Conservation (phyloP, 2,888 invertebrate species). For the Brenthis ino region DNA sequence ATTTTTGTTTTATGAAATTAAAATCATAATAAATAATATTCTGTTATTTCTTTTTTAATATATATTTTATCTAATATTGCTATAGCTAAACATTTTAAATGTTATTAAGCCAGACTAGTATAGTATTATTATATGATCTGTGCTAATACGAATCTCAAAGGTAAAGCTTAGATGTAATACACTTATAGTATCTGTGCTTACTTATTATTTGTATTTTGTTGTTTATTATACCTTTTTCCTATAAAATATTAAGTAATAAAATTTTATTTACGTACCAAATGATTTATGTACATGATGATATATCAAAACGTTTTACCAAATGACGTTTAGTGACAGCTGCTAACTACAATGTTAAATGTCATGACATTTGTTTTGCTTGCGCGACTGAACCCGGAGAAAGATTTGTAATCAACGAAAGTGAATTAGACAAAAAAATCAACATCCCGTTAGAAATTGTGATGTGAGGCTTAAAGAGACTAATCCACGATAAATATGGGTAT, state of each 20-base stretch:
- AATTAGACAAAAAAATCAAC: slow-evolving; percentile 49
- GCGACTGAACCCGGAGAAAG: slow-evolving; percentile 48
- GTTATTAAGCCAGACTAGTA: too few relatives aligned
- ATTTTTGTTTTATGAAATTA: too few relatives aligned
- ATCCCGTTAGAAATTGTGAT: slow-evolving; percentile 58
- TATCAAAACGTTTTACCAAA: slow-evolving; percentile 1
- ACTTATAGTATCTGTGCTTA: too few relatives aligned
- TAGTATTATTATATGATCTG: too few relatives aligned
- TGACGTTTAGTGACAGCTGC: slow-evolving; percentile 27
- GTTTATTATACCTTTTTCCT: too few relatives aligned
- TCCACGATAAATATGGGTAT: slow-evolving; percentile 55
- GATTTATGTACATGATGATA: background rate
- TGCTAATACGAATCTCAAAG: too few relatives aligned
- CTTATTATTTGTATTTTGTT: too few relatives aligned
- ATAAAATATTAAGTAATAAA: background rate
- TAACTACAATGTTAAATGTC: background rate
- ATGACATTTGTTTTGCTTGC: slow-evolving; percentile 61
- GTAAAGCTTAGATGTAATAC: too few relatives aligned
- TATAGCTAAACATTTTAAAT: too few relatives aligned
- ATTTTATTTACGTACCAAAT: background rate
- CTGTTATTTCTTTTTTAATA: too few relatives aligned
- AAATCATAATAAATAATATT: too few relatives aligned
- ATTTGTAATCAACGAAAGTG: slow-evolving; percentile 43
- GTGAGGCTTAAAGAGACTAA: slow-evolving; percentile 49
- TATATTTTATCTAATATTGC: too few relatives aligned